Percentiles rank a stretch among this genome's conserved stretches.
phyloP scores from a whole-genome alignment of 35 echinoderm and acorn worm species.

The Anneissia japonica region DNA sequence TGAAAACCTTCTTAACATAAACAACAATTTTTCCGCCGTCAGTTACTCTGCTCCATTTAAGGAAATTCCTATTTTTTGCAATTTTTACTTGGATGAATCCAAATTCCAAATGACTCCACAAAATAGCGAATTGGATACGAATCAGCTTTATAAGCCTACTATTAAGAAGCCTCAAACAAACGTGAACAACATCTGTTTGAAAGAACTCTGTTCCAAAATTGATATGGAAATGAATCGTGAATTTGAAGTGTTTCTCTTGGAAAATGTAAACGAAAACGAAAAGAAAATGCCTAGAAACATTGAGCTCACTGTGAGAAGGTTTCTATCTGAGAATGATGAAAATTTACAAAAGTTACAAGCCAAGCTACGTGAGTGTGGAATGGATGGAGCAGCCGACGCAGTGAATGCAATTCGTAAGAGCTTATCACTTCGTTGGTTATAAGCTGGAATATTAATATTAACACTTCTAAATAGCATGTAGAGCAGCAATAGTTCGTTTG shows the following conservation, averaged over 20 bases:
- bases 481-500: too few species aligned
- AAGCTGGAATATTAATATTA: too few species aligned
- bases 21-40: too few species aligned
- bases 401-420: neutral
- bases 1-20: too few species aligned
- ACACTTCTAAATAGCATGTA: too few species aligned
- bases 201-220: neutral
- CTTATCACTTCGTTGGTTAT: too few species aligned
- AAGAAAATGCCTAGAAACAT: neutral
- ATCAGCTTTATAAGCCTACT: too few species aligned
- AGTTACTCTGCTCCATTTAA: too few species aligned
- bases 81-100: too few species aligned
- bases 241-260: neutral
- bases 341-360: neutral
- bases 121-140: too few species aligned
- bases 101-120: too few species aligned
- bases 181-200: neutral
- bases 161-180: neutral
- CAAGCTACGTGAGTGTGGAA: neutral
- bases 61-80: too few species aligned
- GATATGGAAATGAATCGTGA: neutral
- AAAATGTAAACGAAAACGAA: neutral
- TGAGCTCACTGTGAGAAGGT: neutral
- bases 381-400: neutral
- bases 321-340: neutral